Evolutionary conservation across 1,140 invertebrate genomes (phyloP), one percentile per base, ranked within the genome.

Genomic region (Artemia franciscana): DNA sequence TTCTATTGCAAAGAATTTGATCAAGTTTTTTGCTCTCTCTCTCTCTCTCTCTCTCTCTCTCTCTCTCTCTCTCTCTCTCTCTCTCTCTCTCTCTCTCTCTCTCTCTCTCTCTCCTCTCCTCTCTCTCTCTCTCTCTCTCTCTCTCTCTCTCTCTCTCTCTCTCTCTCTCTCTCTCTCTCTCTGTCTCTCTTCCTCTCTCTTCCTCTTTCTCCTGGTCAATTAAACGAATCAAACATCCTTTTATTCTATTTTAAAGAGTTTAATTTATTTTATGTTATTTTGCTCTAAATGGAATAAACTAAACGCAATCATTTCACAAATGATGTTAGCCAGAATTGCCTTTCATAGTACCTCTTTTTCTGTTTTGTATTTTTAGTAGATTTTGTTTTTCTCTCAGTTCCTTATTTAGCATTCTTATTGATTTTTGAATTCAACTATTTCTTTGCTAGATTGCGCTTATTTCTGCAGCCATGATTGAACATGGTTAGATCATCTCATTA

Each of bases 101-200:
- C 25, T 26, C 18, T 5, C 15, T 59, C 12, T 25, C 12, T 24
- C 27, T 24, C 18, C 21, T 7, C 57, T 21, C 24, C 24, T 7
- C 24, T 58, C 5, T 7, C 18, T n/a, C 57, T 21, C 57, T 21
- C 23, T 25, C 30, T 26, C 21, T 23, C 15, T 60, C 57, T 63
- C 18, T 61, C 3, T 58, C 24, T 61, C 57, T 62, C 57, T 61
- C 24, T 62, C 26, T 4, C 57, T 60, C 59, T 61, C 12, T 58
- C 7, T 5, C 26, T 15, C n/a, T 9, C 18, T 27, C n/a, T 26
- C n/a, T 5, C 18, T 61, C 28, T 15, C 7, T 5, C 27, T 28
- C 30, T 21, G n/a, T 64, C 1, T 57, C 28, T 51, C 39, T 66
- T 39, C 64, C 57, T 7, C n/a, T 60, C 60, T 5, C 58, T 59